A percentile compares a stretch with the other conserved stretches of the same genome.
Evolutionary conservation across 2,113 vertebrate species (phyloP).

Genomic region (Brachyhypopomus gauderio): DNA sequence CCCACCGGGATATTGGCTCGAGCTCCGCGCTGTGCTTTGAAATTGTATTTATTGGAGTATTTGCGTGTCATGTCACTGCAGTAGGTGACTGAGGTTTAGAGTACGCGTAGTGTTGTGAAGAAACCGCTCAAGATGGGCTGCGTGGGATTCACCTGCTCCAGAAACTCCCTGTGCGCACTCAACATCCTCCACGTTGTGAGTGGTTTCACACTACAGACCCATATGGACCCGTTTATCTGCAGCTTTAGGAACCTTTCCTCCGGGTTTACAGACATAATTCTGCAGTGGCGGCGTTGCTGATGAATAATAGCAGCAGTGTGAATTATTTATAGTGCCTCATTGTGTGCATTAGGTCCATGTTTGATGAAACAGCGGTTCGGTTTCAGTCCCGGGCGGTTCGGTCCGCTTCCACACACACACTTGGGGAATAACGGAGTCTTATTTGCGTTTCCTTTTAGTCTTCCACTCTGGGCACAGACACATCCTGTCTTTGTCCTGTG

Average conservation of each 20-base stretch:
- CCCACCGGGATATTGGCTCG: neutral
- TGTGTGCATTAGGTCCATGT: slow-evolving; percentile 44
- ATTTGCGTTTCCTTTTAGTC: slow-evolving; percentile 28
- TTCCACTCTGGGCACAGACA: slow-evolving; percentile 1
- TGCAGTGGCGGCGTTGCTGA: neutral
- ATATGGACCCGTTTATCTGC: slow-evolving; percentile 56
- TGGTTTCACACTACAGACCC: slow-evolving; percentile 47
- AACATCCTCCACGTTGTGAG: slow-evolving; percentile 79
- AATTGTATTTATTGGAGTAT: too few relatives aligned
- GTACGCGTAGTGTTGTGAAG: neutral
- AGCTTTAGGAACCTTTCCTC: neutral
- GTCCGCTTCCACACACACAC: slow-evolving; percentile 5
- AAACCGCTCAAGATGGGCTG: slow-evolving; percentile 64
- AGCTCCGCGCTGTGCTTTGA: neutral
- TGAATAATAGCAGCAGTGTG: slow-evolving; percentile 40
- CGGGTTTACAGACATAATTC: neutral
- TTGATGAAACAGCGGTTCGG: slow-evolving; percentile 37
- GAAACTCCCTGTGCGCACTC: slow-evolving; percentile 72
- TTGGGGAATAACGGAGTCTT: too few relatives aligned
- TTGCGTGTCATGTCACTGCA: slow-evolving; percentile 10
- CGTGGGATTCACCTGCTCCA: slow-evolving; percentile 76
- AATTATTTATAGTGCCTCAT: slow-evolving; percentile 62
- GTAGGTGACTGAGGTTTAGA: neutral
- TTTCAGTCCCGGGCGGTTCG: slow-evolving; percentile 39
- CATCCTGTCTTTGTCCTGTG: slow-evolving; percentile 51